Base-by-base conservation (phyloP, 2,888 invertebrate species). In the Oscheius sp. region DNA sequence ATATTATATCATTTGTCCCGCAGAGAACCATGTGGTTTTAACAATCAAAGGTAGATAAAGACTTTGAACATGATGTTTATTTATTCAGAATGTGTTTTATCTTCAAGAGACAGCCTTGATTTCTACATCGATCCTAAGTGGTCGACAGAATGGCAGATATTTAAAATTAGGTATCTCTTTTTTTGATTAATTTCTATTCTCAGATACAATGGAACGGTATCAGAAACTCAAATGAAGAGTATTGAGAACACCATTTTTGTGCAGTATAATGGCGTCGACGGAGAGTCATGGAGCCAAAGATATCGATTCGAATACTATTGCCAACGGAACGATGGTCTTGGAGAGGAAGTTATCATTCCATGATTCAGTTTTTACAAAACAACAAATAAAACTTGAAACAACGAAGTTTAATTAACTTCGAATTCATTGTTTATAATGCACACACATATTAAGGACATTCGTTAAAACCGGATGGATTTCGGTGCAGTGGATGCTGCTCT, bases 311-410 rank as follows among this genome's bases (percentile, higher is more conserved):
- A 47, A 49, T 62, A 62, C 26, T 33, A 62, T 49, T 62, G 62
- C 33, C 44, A 44, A 38, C 44, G 62, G 8, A 28, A 62, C 22
- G 62, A 62, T 26, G 62, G 62, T 22, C 47, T 62, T 24, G 62
- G 62, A 14, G 62, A 47, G n/a, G 62, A 62, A 32, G 38, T 62
- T 33, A 33, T 47, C 50, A 62, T 62, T 62, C 49, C 47, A 22
- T 62, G 47, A 62, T 38, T n/a, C n/a, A 54, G 36, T 54, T 14
- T n/a, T n/a, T 17, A n/a, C n/a, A 30, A 2, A 20, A 22, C 9
- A 17, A 9, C 32, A 54, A 54, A 33, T 54, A 54, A 9, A 12
- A 24, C 32, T 33, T 54, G n/a, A 33, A 33, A 20, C 5, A 54
- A 22, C 12, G 33, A 54, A n/a, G 8, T n/a, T n/a, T n/a, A n/a